A percentile compares a stretch with the other conserved stretches of the same genome.
Conservation (phyloP, 1,140 invertebrate genomes). For the Carposina sasakii region DNA sequence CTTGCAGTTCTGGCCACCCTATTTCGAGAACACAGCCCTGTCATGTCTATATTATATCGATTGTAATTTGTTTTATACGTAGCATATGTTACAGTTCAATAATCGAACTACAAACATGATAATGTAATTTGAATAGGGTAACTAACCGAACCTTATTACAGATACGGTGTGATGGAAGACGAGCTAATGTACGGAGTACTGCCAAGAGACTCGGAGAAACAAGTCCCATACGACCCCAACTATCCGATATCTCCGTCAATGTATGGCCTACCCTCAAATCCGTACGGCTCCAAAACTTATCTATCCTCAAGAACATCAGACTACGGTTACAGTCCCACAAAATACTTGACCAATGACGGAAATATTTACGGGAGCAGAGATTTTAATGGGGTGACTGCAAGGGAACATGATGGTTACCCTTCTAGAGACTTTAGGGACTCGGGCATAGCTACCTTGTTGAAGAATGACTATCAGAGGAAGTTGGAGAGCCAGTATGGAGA, state of each 20-base stretch:
- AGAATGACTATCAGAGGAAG: constrained; percentile 70
- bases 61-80: too few species aligned
- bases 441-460: constrained; percentile 65
- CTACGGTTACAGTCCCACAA: constrained; percentile 66
- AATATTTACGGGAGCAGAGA: constrained; percentile 59
- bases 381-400: constrained; percentile 47
- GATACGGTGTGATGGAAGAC: constrained; percentile 68
- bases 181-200: constrained; percentile 63
- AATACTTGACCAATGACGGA: constrained; percentile 57
- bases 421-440: constrained; percentile 75
- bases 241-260: constrained; percentile 62
- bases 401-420: constrained; percentile 71
- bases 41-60: too few species aligned
- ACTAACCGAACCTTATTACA: constrained; percentile 20
- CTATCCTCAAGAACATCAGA: constrained; percentile 59
- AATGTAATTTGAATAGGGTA: too few species aligned
- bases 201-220: constrained; percentile 59
- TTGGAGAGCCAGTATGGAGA: constrained; percentile 71
- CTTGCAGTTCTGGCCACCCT: too few species aligned
- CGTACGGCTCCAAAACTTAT: constrained; percentile 68
- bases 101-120: too few species aligned
- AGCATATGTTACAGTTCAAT: too few species aligned
- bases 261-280: constrained; percentile 56
- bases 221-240: constrained; percentile 64
- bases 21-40: too few species aligned